A percentile compares a stretch with the other conserved stretches of the same genome.
phyloP scores from a whole-genome alignment of 2,888 invertebrate genomes.

The Cistogaster globosa region DNA sequence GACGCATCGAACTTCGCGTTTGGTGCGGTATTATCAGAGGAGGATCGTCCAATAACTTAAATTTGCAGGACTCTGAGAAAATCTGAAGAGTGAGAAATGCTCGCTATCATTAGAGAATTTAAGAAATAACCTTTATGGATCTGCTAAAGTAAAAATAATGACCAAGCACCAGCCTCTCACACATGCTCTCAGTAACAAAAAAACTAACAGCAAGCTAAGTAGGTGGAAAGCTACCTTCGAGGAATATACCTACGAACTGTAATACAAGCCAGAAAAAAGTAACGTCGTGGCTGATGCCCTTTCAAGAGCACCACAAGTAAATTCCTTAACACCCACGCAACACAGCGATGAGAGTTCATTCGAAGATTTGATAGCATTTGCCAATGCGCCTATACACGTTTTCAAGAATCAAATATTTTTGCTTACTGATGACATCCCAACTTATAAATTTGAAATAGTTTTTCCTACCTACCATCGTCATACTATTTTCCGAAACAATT shows the following conservation, averaged over 20 bases:
- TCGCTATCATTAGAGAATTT: constrained; percentile 41
- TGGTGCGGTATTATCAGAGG: constrained; percentile 41
- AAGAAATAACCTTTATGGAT: constrained; percentile 19
- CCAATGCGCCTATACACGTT: constrained; percentile 2
- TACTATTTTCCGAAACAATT: background rate
- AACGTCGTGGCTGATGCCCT: constrained; percentile 59
- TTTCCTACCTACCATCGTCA: constrained; percentile 36
- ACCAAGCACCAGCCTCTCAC: constrained; percentile 36
- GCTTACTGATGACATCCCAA: background rate
- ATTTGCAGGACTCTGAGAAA: constrained; percentile 39
- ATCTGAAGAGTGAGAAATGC: constrained; percentile 47
- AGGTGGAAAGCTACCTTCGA: constrained; percentile 56
- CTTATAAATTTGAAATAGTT: constrained; percentile 32
- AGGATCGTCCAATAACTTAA: constrained; percentile 45
- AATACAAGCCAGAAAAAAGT: constrained; percentile 2
- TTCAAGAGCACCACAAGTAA: constrained; percentile 19
- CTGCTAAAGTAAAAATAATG: constrained; percentile 3
- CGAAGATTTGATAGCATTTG: constrained; percentile 19
- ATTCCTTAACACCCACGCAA: constrained; percentile 1
- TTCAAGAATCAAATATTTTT: constrained; percentile 28
- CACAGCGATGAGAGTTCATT: background rate
- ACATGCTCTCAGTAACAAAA: constrained; percentile 29
- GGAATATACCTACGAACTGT: constrained; percentile 44
- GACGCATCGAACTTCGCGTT: constrained; percentile 53
- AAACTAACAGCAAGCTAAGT: constrained; percentile 9